phyloP scores from a whole-genome alignment of 2,797 vertebrate species.

The Mastacembelus armatus region DNA sequence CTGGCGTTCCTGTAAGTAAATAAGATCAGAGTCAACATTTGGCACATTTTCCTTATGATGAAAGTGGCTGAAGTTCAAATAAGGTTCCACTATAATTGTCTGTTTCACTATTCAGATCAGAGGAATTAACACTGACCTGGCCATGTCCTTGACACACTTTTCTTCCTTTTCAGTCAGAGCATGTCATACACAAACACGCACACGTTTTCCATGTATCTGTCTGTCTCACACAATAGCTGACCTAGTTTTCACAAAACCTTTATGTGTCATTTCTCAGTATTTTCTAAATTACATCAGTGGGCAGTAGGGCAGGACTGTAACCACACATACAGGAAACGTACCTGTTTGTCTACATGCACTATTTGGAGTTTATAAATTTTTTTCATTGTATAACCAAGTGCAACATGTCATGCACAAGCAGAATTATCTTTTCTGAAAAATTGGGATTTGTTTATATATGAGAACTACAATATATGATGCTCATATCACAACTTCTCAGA shows the following conservation, averaged over 20 bases:
- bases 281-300: not conserved
- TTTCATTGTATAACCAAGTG: not conserved
- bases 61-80: conserved; percentile 9
- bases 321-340: not conserved
- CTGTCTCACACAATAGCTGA: conserved; percentile 4
- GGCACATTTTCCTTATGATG: not conserved
- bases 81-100: conserved; percentile 2
- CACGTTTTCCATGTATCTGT: not conserved
- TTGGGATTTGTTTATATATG: conserved; percentile 24
- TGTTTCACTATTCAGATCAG: not conserved
- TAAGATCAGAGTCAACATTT: conserved; percentile 12
- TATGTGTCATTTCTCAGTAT: conserved; percentile 13
- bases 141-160: not conserved
- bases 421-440: conserved; percentile 22
- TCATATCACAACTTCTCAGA: conserved; percentile 37
- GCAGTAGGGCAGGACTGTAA: not conserved
- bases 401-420: conserved; percentile 2
- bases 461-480: not conserved
- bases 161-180: not conserved
- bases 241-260: conserved; percentile 6
- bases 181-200: not conserved
- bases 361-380: not conserved
- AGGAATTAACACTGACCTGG: not conserved
- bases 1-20: conserved; percentile 9
- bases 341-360: not conserved